Evolutionary conservation across 1,140 invertebrate genomes (phyloP).

Genomic region (Pogonomyrmex californicus): DNA sequence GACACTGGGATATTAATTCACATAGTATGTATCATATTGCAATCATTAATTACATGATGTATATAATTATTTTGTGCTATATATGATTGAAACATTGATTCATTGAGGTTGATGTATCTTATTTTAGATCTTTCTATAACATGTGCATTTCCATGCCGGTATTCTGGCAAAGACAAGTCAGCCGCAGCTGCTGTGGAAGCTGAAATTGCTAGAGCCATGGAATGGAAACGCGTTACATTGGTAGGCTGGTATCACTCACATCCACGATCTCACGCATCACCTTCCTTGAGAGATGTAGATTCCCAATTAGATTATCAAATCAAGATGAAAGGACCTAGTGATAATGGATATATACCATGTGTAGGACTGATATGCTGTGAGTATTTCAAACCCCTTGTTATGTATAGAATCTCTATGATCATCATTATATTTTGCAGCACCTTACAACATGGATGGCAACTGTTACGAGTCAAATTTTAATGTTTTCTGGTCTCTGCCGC

Average conservation of each 20-base stretch:
- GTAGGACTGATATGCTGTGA: slow-evolving; percentile 97
- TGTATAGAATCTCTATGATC: neutral
- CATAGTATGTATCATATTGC: slow-evolving; percentile 90
- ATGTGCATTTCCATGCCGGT: slow-evolving; percentile 96
- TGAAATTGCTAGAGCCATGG: slow-evolving; percentile 94
- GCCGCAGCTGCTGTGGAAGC: slow-evolving; percentile 91
- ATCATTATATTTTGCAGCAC: slow-evolving; percentile 89
- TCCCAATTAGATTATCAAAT: slow-evolving; percentile 98
- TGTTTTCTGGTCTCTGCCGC: slow-evolving; percentile 97
- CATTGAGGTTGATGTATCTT: neutral
- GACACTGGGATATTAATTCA: slow-evolving; percentile 97
- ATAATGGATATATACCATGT: slow-evolving; percentile 96
- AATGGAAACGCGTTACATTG: slow-evolving; percentile 92
- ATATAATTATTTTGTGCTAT: neutral
- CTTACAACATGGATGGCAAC: slow-evolving; percentile 93
- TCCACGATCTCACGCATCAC: slow-evolving; percentile 94
- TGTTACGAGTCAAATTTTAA: slow-evolving; percentile 93
- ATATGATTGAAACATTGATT: neutral
- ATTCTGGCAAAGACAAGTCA: slow-evolving; percentile 92
- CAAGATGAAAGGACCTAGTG: slow-evolving; percentile 95
- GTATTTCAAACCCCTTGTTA: slow-evolving; percentile 67
- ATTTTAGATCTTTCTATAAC: slow-evolving; percentile 93
- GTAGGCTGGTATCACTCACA: slow-evolving; percentile 99
- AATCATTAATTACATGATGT: slow-evolving; percentile 7
- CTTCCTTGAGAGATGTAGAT: slow-evolving; percentile 96